Conservation (phyloP, 2,113 vertebrate species). For the Gobiocypris rarus region DNA sequence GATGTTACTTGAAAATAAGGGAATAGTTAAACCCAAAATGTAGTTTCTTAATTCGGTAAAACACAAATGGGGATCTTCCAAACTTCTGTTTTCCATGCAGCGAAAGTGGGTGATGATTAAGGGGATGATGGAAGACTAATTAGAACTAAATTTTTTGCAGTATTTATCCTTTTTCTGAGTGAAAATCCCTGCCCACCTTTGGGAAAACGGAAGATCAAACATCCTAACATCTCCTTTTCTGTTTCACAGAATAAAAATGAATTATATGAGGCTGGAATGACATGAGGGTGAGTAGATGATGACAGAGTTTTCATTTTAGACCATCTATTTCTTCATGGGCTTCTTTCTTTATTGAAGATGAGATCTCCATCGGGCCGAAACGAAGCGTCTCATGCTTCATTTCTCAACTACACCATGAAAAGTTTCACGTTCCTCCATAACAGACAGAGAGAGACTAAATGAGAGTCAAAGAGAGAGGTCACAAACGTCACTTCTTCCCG, state of each 20-base stretch:
- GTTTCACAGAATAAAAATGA: conserved; percentile 1
- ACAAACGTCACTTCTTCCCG: neutral
- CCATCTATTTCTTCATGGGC: conserved; percentile 12
- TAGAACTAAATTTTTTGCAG: neutral
- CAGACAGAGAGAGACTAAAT: conserved; percentile 27
- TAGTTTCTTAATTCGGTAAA: neutral
- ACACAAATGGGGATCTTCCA: neutral
- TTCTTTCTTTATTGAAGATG: conserved; percentile 25
- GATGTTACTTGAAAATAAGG: neutral
- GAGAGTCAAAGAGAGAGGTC: conserved; percentile 33
- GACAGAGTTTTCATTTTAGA: neutral
- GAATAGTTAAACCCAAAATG: neutral
- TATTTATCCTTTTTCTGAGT: neutral
- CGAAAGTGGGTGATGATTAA: neutral
- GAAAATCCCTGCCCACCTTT: neutral
- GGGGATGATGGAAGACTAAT: no score
- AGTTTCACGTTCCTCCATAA: conserved; percentile 12
- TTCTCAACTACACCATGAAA: conserved; percentile 29
- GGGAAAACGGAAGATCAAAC: neutral
- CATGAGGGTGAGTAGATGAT: conserved; percentile 19
- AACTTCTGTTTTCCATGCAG: neutral
- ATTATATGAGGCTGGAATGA: neutral
- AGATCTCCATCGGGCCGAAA: neutral
- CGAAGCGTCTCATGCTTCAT: conserved; percentile 32
- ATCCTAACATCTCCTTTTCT: neutral